Base-by-base conservation (phyloP, 2,797 vertebrate genomes). In the Eospalax fontanierii region DNA sequence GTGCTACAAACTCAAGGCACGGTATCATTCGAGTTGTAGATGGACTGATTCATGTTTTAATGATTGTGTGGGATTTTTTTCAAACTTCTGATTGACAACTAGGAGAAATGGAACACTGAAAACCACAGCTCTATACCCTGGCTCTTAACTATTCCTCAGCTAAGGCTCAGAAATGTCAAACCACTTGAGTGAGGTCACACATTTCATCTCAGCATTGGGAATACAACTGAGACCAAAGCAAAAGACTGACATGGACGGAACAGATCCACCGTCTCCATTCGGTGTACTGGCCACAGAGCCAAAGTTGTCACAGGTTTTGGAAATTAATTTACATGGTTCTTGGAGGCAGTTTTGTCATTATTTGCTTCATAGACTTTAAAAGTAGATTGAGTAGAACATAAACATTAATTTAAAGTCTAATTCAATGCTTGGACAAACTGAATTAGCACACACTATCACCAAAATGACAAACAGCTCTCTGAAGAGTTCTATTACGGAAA, bases 371-470 rank as follows among this genome's bases (percentile, higher is more conserved):
- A 83, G 90, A 92, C 88, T 90, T 89, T 89, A 92, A 46, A 86
- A 68, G 90, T 76, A 88, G 83, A 82, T 16, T 68, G 22, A 92
- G 59, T 50, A 76, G 71, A 79, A 78, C 33, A 89, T 93, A 96
- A 95, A 96, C 94, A 90, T 94, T 96, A 86, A 96, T 91, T 94
- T 92, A 90, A 85, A 73, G 76, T 86, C 40, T 65, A 84, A 79
- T 68, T 87, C 80, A 93, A 89, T 43, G 87, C 50, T 89, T 93
- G 57, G n/a, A 87, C 46, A 91, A 94, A 95, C 8, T 84, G 35
- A 91, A 90, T 91, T 87, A 94, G 78, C 73, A 50, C 50, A 57
- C 22, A 33, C 84, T 91, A 66, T 40, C 28, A 96, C 57, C 28
- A 71, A 94, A 94, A 94, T 70, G 71, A 30, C 83, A 66, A 94